Evolutionary conservation across 35 echinoderm and acorn worm species (phyloP), one percentile per base, ranked within the genome.

Genomic region (Heliocidaris tuberculata): DNA sequence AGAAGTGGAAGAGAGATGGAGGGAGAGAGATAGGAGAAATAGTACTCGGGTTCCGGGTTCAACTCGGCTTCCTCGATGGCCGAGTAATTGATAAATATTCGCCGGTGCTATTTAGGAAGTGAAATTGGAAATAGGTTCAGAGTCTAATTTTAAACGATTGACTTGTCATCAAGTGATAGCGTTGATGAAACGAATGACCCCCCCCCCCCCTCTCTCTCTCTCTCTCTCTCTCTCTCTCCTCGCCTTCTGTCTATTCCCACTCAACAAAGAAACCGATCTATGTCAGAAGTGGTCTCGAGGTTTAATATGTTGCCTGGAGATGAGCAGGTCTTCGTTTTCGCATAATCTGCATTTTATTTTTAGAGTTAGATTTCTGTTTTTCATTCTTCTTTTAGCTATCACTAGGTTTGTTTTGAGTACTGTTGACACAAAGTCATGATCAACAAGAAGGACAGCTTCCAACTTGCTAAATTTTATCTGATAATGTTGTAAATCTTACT

Each of bases 21-120:
- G 50, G 50, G 13, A 52, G 50, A 21, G 11, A n/a, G 65, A 78
- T 3, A 19, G 27, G 21, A 27, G 6, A 78, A 78, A 78, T 78
- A 78, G 65, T 78, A 78, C 65, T 78, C 4, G 21, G 65, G 65
- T 78, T 78, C 65, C 65, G 65, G 65, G 65, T 78, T 78, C 65
- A 78, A 2, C 65, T 21, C 15, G 65, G 21, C 65, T 19, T n/a
- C 19, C 27, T 19, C 65, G 17, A 78, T 78, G 19, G 19, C 21
- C 65, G 65, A 78, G 65, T 78, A 78, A 78, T 78, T 78, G 65
- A 78, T 78, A 78, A 78, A 78, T 78, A 78, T 27, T 56, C 65
- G 19, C 65, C 65, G 65, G 65, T n/a, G 65, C 65, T 78, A 78
- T 78, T 78, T 78, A 78, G 65, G 65, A n/a, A 78, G 65, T 78